A percentile compares a stretch with the other conserved stretches of the same genome.
Evolutionary conservation across 2,888 invertebrate genomes (phyloP).

Genomic region (Pachliopta kotzebuea): DNA sequence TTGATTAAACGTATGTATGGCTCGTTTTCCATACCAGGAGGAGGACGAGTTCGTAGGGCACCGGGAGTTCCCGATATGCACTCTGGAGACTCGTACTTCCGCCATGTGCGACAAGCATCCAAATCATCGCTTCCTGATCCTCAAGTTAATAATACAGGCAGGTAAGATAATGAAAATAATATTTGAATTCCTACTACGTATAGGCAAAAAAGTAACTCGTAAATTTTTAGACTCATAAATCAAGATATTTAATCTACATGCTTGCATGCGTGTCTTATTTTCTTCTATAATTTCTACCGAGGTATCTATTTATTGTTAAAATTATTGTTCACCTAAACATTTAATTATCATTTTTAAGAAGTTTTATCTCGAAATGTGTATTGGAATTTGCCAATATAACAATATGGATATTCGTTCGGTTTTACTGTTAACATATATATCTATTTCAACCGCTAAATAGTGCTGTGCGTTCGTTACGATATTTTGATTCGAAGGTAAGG

Average conservation of each 20-base stretch:
- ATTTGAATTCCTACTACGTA: neutral
- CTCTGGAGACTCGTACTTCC: conserved; percentile 63
- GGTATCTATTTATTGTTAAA: no score
- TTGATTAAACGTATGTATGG: conserved; percentile 96
- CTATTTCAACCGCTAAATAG: neutral
- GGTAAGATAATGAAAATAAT: conserved; percentile 45
- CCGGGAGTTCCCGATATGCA: conserved; percentile 81
- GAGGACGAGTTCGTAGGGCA: conserved; percentile 63
- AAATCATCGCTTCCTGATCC: conserved; percentile 66
- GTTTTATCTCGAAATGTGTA: no score
- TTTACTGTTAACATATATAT: no score
- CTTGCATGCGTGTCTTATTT: no score
- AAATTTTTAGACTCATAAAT: no score
- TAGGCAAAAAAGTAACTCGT: no score
- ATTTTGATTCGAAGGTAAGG: neutral
- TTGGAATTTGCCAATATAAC: no score
- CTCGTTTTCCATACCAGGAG: conserved; percentile 84
- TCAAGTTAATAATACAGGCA: conserved; percentile 69
- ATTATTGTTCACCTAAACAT: no score
- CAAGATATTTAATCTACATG: no score
- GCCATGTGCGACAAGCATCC: conserved; percentile 65
- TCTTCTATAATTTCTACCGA: no score
- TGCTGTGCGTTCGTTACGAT: neutral
- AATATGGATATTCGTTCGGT: no score
- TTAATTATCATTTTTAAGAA: no score